Evolutionary conservation across 2,113 vertebrate species (phyloP), one percentile per base, ranked within the genome.

Genomic region (Pyxicephalus adspersus): DNA sequence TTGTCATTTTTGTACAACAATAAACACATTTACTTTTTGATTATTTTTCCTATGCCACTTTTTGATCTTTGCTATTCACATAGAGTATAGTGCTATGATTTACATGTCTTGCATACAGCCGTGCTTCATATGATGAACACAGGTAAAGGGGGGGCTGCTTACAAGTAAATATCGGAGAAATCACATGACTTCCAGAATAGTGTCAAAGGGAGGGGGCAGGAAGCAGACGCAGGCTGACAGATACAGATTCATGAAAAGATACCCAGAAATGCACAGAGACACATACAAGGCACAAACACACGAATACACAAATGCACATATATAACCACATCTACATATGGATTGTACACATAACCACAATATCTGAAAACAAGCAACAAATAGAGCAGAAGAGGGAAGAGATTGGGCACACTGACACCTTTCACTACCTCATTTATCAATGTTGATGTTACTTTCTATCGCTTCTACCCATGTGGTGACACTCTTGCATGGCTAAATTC

Each of bases 161-260:
- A 65, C 75, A 34, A 28, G 63, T 77, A 77, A 65, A 77, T 19
- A 65, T 65, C 75, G 63, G 26, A 77, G 75, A 77, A 77, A 77
- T 77, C 75, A 77, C 51, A 52, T 77, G 75, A 77, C 75, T 77
- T 77, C 61, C 75, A 65, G 75, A 45, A 66, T 77, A 50, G 75
- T 77, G 63, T 18, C 23, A 54, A 65, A 31, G 75, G 75, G 60
- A 54, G 74, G 34, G 60, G 75, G 63, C 75, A 77, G 75, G 75
- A 77, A 77, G 50, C 63, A 77, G 74, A 64, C 74, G 28, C n/a
- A 52, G 60, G 58, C 74, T 76, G 58, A 64, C 34, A 66, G 26
- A 55, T 77, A 66, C 26, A 77, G 58, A 77, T 77, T 73, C 29
- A 57, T 52, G 26, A 52, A 73, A 73, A 73, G 70, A 73, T 73